Percentiles rank a stretch among this genome's conserved stretches.
Conservation (phyloP, 2,113 vertebrate genomes). For the Tetrao urogallus region DNA sequence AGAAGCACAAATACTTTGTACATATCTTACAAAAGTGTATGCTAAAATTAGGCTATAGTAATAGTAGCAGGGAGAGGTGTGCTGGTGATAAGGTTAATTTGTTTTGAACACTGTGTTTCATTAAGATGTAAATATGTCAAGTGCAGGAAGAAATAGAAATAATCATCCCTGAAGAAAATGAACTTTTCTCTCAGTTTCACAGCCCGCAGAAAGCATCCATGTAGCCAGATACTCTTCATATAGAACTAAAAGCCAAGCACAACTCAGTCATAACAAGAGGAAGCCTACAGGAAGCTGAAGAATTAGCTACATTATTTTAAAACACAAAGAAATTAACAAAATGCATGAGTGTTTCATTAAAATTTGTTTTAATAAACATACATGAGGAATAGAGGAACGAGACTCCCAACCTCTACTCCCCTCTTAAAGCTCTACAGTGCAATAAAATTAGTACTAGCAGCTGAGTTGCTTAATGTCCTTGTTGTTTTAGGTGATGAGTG, state of each 20-base stretch:
- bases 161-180: background rate
- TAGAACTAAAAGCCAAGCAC: background rate
- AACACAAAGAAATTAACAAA: background rate
- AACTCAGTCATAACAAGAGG: background rate
- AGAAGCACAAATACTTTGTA: background rate
- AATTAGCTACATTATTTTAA: background rate
- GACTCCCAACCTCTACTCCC: background rate
- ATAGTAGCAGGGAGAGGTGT: background rate
- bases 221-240: background rate
- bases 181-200: background rate
- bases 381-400: background rate
- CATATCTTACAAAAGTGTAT: background rate
- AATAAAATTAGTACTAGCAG: background rate
- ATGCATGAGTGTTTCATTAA: background rate
- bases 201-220: background rate
- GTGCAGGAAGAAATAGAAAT: background rate
- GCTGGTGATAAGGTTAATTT: constrained; percentile 32
- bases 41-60: background rate
- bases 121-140: background rate
- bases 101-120: constrained; percentile 11
- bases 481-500: background rate
- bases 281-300: background rate
- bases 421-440: background rate
- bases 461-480: background rate
- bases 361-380: background rate